Conservation (phyloP, 2,113 vertebrate genomes). For the Mesoclemmys tuberculata region DNA sequence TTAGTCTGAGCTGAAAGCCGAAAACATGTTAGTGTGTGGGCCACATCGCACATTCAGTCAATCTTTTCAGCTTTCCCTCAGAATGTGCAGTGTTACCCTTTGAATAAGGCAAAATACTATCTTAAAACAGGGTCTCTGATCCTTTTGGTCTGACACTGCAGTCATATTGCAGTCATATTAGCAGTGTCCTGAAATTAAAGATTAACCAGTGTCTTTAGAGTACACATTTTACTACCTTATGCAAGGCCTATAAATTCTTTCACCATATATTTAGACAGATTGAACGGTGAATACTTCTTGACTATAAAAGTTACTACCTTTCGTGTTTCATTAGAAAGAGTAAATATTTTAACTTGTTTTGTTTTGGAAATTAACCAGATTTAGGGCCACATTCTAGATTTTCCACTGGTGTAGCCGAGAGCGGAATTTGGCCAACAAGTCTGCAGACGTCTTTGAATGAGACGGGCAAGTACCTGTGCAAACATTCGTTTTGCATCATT, state of each 20-base stretch:
- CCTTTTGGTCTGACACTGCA: background rate
- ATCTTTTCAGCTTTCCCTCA: background rate
- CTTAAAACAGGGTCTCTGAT: background rate
- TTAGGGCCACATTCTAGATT: background rate
- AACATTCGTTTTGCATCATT: background rate
- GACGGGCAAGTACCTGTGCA: rapidly evolving
- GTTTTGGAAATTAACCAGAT: background rate
- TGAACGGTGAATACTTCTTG: background rate
- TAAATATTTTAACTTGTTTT: background rate
- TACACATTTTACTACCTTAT: background rate
- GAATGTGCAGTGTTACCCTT: background rate
- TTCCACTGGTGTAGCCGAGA: background rate
- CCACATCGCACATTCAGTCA: background rate
- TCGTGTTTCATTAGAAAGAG: background rate
- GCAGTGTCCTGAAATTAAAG: background rate
- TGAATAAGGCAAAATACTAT: background rate
- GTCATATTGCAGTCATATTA: background rate
- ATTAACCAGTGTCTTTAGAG: background rate
- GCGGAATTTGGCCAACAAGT: background rate
- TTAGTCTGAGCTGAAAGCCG: background rate
- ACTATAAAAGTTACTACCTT: background rate
- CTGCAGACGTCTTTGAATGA: background rate
- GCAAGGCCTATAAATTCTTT: background rate
- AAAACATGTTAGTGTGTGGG: background rate
- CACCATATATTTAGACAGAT: background rate